Evolutionary conservation across 2,113 vertebrate genomes (phyloP), one percentile per base, ranked within the genome.

Genomic region (Phoenicopterus ruber): DNA sequence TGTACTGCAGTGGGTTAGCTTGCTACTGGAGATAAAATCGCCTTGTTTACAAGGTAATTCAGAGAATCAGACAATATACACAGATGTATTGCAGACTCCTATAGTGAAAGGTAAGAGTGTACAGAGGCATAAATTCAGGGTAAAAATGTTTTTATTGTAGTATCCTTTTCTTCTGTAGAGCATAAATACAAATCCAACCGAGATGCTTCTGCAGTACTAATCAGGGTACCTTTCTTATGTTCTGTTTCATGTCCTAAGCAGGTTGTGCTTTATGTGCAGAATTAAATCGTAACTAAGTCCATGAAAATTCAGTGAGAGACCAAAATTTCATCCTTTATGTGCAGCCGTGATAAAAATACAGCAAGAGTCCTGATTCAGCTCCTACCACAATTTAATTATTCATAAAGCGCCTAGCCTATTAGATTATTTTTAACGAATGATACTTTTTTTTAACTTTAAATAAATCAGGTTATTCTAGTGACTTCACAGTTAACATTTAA

Each of bases 401-500:
- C 42, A 76, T 89, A 26, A 78, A 78, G 7, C 2, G 3, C n/a
- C 28, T 79, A 61, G 29, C 26, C 57, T 90, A 16, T 61, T 94
- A 28, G 10, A 29, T 61, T 69, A 71, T 77, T 88, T 93, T 76
- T 10, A 61, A 58, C 9, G 5, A 83, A 12, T 19, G 20, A 18
- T 71, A 34, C 11, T 66, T 93, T 76, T 63, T 44, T 46, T 8
- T 15, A 47, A 25, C 17, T 83, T 85, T 59, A 91, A 88, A 84
- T 74, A 66, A 70, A 82, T 90, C 6, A 54, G n/a, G 22, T 79
- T 91, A n/a, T 84, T 94, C 65, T 85, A 86, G 40, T 87, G 70
- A 62, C 25, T 94, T 95, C 36, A 54, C 8, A 69, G 57, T 89
- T 94, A 94, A 54, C 54, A 72, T 87, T 94, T 93, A 82, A 78